Evolutionary conservation across 2,888 invertebrate genomes (phyloP).

Genomic region (Boloria selene): DNA sequence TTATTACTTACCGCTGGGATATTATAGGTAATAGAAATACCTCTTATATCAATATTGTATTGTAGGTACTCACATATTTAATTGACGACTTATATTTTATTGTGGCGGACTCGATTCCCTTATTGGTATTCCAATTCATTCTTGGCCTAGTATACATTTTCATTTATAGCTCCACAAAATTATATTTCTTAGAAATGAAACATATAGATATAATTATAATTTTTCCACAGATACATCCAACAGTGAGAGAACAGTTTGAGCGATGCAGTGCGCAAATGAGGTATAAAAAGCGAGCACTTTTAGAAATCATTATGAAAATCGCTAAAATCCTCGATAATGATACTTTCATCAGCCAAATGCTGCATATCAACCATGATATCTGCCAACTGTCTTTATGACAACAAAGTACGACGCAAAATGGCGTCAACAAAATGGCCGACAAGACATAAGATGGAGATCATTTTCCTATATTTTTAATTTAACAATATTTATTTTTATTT

Average conservation of each 20-base stretch:
- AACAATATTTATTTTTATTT: conserved; percentile 16
- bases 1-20: not conserved
- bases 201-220: too few relatives aligned
- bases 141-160: too few relatives aligned
- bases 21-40: not conserved
- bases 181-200: too few relatives aligned
- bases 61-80: too few relatives aligned
- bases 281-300: conserved; percentile 84
- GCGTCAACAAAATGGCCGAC: conserved; percentile 53
- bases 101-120: too few relatives aligned
- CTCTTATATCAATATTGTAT: too few relatives aligned
- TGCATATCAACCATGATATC: conserved; percentile 91
- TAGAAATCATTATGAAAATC: conserved; percentile 84
- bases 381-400: conserved; percentile 86
- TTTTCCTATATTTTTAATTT: conserved; percentile 17
- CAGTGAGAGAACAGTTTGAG: conserved; percentile 82
- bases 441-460: conserved; percentile 21
- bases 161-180: too few relatives aligned
- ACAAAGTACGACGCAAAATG: conserved; percentile 36
- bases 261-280: conserved; percentile 89
- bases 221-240: conserved; percentile 81
- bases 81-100: too few relatives aligned
- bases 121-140: too few relatives aligned
- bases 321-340: conserved; percentile 87
- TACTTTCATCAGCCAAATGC: conserved; percentile 87